Conservation (phyloP, 2,888 invertebrate genomes). For the Eupithecia vulgata region DNA sequence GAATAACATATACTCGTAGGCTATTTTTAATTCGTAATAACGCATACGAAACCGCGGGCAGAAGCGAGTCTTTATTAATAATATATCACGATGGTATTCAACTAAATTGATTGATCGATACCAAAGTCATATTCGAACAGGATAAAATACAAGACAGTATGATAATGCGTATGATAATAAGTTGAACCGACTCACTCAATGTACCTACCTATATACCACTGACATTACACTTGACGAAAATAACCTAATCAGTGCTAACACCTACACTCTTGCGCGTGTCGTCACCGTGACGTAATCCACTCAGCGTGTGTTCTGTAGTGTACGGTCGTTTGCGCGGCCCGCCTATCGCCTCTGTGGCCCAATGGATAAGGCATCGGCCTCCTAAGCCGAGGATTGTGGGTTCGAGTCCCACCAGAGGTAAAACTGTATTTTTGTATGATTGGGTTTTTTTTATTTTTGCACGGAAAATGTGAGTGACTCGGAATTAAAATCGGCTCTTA, state of each 20-base stretch:
- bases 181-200: neutral
- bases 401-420: slow-evolving; percentile 95
- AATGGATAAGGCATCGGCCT: slow-evolving; percentile 94
- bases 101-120: neutral
- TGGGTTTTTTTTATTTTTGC: slow-evolving; percentile 7
- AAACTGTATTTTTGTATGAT: slow-evolving; percentile 56
- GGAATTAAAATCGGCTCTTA: neutral
- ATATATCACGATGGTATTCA: neutral
- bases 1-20: too few species aligned
- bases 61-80: too few species aligned
- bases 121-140: neutral
- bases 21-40: too few species aligned
- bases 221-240: slow-evolving; percentile 39
- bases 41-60: too few species aligned
- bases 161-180: slow-evolving; percentile 3
- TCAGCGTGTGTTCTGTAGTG: slow-evolving; percentile 43
- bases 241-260: slow-evolving; percentile 53
- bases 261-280: slow-evolving; percentile 50
- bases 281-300: slow-evolving; percentile 63
- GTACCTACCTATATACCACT: too few species aligned
- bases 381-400: slow-evolving; percentile 93
- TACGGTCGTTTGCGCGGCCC: slow-evolving; percentile 90
- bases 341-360: slow-evolving; percentile 93
- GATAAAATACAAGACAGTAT: neutral
- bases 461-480: neutral